These are phyloP conservation scores for Nematostella vectensis DNA, from an alignment of 92 coral and sea anemone genomes.

Conservation along the genomic window DNA sequence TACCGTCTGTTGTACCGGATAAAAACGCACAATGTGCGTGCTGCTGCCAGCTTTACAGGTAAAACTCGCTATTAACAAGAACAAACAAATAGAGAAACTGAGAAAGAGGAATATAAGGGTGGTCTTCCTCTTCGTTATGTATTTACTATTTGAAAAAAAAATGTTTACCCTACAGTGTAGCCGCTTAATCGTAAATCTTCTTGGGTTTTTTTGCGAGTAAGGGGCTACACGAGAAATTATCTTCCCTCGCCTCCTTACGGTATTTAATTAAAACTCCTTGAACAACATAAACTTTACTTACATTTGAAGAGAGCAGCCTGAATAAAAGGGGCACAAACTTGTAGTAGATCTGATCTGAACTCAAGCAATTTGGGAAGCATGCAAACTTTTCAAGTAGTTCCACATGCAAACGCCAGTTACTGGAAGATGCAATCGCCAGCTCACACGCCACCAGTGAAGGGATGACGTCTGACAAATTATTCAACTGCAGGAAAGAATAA, in stretches of 20 bases:
- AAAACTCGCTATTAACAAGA: slow-evolving; percentile 64
- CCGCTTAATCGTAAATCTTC: no score
- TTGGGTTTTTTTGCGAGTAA: no score
- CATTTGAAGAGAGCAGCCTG: slow-evolving; percentile 87
- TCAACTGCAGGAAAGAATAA: slow-evolving; percentile 58
- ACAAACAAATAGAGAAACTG: no score
- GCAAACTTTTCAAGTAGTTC: slow-evolving; percentile 84
- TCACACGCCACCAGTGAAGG: slow-evolving; percentile 95
- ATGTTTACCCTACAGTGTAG: no score
- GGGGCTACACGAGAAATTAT: no score
- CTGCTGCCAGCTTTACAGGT: slow-evolving; percentile 93
- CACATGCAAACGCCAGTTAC: slow-evolving; percentile 96
- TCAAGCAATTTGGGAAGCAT: slow-evolving; percentile 78
- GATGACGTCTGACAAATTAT: slow-evolving; percentile 92
- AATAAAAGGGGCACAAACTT: slow-evolving; percentile 95
- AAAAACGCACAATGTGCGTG: slow-evolving; percentile 77
- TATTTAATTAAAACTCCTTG: no score
- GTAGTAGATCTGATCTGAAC: slow-evolving; percentile 98
- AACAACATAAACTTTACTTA: no score
- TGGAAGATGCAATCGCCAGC: slow-evolving; percentile 88
- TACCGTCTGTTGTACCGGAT: slow-evolving; percentile 78
- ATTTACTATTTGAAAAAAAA: no score
- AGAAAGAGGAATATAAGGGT: no score
- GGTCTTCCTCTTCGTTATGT: no score
- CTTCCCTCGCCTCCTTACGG: no score